phyloP scores from a whole-genome alignment of 2,797 vertebrate genomes.

The Girardinus metallicus region DNA sequence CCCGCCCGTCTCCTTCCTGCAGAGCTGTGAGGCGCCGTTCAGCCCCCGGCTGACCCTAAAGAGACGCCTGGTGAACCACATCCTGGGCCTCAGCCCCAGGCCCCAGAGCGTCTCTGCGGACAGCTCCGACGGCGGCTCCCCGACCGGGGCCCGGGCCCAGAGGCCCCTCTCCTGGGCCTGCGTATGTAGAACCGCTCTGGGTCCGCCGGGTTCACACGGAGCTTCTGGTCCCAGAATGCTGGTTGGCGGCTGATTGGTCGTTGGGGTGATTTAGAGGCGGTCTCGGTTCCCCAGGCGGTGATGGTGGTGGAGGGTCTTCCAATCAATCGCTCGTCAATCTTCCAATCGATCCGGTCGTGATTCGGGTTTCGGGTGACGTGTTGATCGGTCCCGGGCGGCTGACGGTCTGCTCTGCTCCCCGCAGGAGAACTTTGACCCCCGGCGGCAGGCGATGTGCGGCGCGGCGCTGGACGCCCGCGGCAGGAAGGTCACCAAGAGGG shows the following conservation, averaged over 20 bases:
- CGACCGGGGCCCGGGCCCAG: slow-evolving; percentile 81
- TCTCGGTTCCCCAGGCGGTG: slow-evolving; percentile 31
- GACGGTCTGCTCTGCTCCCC: slow-evolving; percentile 11
- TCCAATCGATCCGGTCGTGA: not conserved
- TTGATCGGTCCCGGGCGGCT: not conserved
- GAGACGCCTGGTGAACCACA: slow-evolving; percentile 96
- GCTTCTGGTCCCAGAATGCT: slow-evolving; percentile 45
- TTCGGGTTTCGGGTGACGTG: not conserved
- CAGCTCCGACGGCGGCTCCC: slow-evolving; percentile 84
- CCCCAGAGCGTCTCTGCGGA: slow-evolving; percentile 85
- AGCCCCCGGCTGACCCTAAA: slow-evolving; percentile 91
- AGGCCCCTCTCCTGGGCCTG: slow-evolving; percentile 96
- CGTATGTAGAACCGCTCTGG: slow-evolving; percentile 41
- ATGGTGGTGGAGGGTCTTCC: slow-evolving; percentile 41
- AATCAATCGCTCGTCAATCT: slow-evolving; percentile 5
- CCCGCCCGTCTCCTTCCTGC: slow-evolving; percentile 49
- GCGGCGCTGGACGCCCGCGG: slow-evolving; percentile 87
- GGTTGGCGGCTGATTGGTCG: slow-evolving; percentile 35
- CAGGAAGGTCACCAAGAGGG: slow-evolving; percentile 92
- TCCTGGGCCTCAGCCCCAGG: slow-evolving; percentile 91
- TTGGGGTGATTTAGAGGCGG: slow-evolving; percentile 30
- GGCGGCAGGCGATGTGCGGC: slow-evolving; percentile 84
- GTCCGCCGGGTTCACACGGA: slow-evolving; percentile 31
- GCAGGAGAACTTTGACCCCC: slow-evolving; percentile 90
- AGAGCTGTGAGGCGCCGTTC: slow-evolving; percentile 90